phyloP scores from a whole-genome alignment of 2,113 vertebrate species.

The Eulemur rufifrons region DNA sequence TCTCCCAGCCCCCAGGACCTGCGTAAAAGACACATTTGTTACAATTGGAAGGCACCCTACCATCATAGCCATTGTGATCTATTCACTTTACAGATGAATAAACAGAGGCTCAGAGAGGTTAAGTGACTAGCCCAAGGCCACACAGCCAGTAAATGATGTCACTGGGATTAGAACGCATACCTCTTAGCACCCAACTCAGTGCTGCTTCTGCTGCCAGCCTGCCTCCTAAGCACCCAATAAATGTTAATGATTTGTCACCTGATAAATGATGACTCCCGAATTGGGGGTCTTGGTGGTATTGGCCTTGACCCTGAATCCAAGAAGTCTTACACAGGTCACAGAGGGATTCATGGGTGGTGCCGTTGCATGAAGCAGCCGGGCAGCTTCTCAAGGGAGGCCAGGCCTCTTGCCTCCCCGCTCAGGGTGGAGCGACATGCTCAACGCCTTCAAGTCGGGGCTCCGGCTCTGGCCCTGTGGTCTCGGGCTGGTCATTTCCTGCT shows the following conservation, averaged over 20 bases:
- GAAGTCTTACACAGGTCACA: neutral
- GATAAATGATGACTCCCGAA: neutral
- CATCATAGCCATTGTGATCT: neutral
- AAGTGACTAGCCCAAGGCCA: neutral
- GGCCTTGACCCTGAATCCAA: neutral
- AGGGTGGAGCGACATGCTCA: accelerated
- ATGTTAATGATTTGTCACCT: neutral
- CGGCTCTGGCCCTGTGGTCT: neutral
- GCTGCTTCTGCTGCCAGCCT: neutral
- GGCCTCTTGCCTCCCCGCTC: accelerated
- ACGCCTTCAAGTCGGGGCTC: accelerated
- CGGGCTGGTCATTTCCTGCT: neutral
- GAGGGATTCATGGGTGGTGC: neutral
- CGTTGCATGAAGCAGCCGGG: neutral
- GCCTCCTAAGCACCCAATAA: neutral
- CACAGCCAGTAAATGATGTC: neutral
- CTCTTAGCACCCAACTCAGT: neutral
- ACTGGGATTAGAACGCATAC: neutral
- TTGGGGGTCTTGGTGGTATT: neutral
- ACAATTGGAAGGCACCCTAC: neutral
- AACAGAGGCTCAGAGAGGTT: neutral
- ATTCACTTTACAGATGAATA: neutral
- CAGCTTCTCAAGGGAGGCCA: neutral
- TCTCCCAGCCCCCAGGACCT: neutral
- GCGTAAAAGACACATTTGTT: neutral